A percentile compares a stretch with the other conserved stretches of the same genome.
phyloP scores from a whole-genome alignment of 2,113 vertebrate genomes.

The Alectura lathami region DNA sequence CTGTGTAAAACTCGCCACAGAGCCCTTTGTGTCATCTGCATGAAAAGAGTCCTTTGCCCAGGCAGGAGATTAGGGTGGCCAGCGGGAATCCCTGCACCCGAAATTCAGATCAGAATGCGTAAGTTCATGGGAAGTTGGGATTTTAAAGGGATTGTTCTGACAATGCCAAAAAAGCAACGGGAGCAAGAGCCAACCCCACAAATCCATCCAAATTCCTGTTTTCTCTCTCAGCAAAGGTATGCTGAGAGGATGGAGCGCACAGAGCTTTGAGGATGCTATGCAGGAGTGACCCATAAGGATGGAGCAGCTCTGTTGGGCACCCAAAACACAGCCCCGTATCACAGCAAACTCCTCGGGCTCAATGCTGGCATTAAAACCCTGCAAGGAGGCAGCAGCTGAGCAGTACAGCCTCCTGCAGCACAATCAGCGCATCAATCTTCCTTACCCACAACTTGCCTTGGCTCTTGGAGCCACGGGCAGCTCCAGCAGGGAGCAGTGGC shows the following conservation, averaged over 20 bases:
- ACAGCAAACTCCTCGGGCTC: rapidly evolving
- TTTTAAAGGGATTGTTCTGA: constrained; percentile 60
- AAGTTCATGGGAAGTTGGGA: constrained; percentile 68
- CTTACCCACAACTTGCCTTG: neutral
- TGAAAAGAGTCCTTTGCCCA: constrained; percentile 61
- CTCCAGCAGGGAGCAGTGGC: neutral
- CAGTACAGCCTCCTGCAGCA: neutral
- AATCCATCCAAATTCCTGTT: neutral
- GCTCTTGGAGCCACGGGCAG: neutral
- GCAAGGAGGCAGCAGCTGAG: neutral
- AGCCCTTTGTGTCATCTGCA: constrained; percentile 59
- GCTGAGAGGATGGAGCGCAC: rapidly evolving
- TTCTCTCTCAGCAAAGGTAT: neutral
- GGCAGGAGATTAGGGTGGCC: constrained; percentile 55
- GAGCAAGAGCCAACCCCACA: neutral
- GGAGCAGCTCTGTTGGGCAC: neutral
- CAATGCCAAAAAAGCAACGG: constrained; percentile 53
- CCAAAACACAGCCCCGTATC: rapidly evolving
- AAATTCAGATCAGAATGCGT: constrained; percentile 68
- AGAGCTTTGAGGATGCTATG: neutral
- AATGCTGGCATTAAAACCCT: neutral
- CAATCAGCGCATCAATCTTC: constrained; percentile 18
- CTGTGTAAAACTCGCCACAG: constrained; percentile 57
- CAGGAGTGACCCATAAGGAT: rapidly evolving
- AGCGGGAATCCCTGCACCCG: constrained; percentile 69